Evolutionary conservation across 2,888 invertebrate species (phyloP).

Genomic region (Erebia palarica): DNA sequence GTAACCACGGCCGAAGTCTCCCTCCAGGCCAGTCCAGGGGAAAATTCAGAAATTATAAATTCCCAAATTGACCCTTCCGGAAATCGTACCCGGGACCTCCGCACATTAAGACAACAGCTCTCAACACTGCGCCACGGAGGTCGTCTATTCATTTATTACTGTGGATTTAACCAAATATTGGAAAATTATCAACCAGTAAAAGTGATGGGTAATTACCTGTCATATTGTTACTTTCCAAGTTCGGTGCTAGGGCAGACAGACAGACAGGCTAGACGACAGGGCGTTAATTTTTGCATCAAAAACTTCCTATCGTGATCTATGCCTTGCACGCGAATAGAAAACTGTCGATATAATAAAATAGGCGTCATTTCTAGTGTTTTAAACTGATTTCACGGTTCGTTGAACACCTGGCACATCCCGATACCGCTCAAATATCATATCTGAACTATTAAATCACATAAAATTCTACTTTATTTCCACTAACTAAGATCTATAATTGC

Average conservation of each 20-base stretch:
- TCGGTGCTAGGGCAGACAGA: background rate
- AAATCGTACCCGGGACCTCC: too few relatives aligned
- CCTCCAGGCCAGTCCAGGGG: too few relatives aligned
- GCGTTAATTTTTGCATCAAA: background rate
- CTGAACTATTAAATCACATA: background rate
- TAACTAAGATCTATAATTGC: constrained; percentile 25
- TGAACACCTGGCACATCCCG: constrained; percentile 43
- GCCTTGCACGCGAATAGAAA: constrained; percentile 19
- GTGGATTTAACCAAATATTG: too few relatives aligned
- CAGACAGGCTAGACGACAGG: background rate
- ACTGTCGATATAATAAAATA: constrained; percentile 31
- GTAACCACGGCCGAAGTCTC: too few relatives aligned
- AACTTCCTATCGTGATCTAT: background rate
- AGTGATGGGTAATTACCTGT: background rate
- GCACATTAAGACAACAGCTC: too few relatives aligned
- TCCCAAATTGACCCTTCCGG: too few relatives aligned
- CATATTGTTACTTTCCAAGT: background rate
- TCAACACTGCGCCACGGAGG: too few relatives aligned
- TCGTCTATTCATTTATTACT: too few relatives aligned
- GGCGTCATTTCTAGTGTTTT: constrained; percentile 36
- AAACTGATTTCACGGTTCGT: constrained; percentile 38
- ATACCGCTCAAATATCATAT: constrained; percentile 32
- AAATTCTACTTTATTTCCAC: constrained; percentile 16
- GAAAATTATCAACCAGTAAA: background rate
- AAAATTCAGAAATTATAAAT: too few relatives aligned